phyloP scores from a whole-genome alignment of 2,797 vertebrate species.

The Spatula clypeata region DNA sequence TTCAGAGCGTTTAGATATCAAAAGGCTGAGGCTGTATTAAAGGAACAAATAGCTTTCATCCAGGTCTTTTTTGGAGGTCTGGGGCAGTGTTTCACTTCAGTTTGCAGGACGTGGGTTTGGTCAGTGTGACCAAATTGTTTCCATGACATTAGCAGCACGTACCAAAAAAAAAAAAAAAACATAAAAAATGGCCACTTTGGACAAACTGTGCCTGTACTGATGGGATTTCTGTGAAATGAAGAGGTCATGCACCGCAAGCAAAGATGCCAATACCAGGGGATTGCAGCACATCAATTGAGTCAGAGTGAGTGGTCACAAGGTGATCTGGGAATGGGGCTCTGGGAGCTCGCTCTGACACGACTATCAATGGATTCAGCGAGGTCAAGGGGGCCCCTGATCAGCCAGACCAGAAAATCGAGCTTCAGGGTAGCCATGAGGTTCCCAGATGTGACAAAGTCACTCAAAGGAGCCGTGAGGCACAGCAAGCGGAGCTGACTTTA shows the following conservation, averaged over 20 bases:
- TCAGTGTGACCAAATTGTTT: not conserved
- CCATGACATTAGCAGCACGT: accelerated
- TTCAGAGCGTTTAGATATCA: not conserved
- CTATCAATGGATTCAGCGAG: not conserved
- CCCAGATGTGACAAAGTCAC: conserved; percentile 55
- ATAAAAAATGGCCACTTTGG: not conserved
- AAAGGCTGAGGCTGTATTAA: not conserved
- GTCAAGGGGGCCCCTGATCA: not conserved
- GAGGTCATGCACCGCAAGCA: not conserved
- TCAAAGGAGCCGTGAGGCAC: not conserved
- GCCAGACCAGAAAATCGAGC: conserved; percentile 19
- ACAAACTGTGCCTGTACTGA: not conserved
- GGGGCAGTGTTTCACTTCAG: not conserved
- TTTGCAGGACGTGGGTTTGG: not conserved
- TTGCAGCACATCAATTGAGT: accelerated
- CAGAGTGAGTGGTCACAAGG: not conserved
- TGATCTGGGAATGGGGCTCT: not conserved
- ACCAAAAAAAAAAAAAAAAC: not conserved
- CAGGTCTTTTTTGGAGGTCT: not conserved
- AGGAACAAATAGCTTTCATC: not conserved
- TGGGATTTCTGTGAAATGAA: not conserved
- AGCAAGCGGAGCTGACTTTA: not conserved
- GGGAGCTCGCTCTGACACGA: accelerated
- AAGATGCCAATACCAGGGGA: not conserved
- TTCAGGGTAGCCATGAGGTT: conserved; percentile 38